A percentile compares a stretch with the other conserved stretches of the same genome.
Conservation (phyloP, 2,797 vertebrate genomes). For the Holocentrus rufus region DNA sequence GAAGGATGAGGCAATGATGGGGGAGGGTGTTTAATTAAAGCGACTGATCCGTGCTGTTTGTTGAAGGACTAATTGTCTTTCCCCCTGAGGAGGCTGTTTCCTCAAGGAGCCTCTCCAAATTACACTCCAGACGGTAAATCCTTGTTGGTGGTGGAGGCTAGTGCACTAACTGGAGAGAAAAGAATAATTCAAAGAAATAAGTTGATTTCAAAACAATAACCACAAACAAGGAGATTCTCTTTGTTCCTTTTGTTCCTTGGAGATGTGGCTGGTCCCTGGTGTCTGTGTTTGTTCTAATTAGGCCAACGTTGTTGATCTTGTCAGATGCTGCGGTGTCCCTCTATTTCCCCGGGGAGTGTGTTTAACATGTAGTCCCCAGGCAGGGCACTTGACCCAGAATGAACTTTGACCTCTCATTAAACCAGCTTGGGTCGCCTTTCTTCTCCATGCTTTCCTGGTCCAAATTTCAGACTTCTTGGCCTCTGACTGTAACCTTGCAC, state of each 20-base stretch:
- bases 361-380: slow-evolving; percentile 77
- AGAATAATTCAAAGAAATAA: slow-evolving; percentile 60
- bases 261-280: slow-evolving; percentile 43
- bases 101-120: slow-evolving; percentile 76
- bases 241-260: slow-evolving; percentile 60
- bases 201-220: slow-evolving; percentile 69
- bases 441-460: slow-evolving; percentile 37
- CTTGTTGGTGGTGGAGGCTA: slow-evolving; percentile 67
- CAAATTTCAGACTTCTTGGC: slow-evolving; percentile 44
- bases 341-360: slow-evolving; percentile 63
- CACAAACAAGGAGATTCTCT: slow-evolving; percentile 49
- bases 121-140: slow-evolving; percentile 77
- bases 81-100: slow-evolving; percentile 78
- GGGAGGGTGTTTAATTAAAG: slow-evolving; percentile 84
- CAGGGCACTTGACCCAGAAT: slow-evolving; percentile 74
- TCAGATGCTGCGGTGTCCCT: slow-evolving; percentile 65
- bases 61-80: slow-evolving; percentile 84
- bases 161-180: slow-evolving; percentile 60
- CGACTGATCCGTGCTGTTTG: slow-evolving; percentile 82
- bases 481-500: slow-evolving; percentile 53
- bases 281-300: slow-evolving; percentile 78
- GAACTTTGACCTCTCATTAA: slow-evolving; percentile 78
- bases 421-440: slow-evolving; percentile 58
- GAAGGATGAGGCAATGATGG: slow-evolving; percentile 66
- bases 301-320: slow-evolving; percentile 67